These are phyloP conservation scores for Malthinus seriepunctatus DNA, from an alignment of 2,888 invertebrate genomes.

Conservation along the genomic window DNA sequence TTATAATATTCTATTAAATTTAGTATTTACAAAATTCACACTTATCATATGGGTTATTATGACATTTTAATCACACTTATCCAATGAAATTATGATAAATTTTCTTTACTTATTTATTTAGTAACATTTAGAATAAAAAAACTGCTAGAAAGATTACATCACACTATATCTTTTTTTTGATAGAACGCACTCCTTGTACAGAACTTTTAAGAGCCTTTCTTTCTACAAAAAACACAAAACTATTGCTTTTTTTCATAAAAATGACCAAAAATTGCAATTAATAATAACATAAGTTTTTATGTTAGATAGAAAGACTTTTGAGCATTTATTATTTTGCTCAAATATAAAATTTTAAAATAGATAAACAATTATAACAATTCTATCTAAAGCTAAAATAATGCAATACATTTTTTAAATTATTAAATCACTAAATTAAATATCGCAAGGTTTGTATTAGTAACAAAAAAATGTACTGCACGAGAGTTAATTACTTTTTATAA, in stretches of 20 bases:
- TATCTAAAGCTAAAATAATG: slow-evolving; percentile 15
- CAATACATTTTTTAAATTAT: slow-evolving; percentile 9
- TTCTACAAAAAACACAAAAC: no score
- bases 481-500: slow-evolving; percentile 11
- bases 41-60: slow-evolving; percentile 41
- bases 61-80: slow-evolving; percentile 37
- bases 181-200: background rate
- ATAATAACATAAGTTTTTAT: slow-evolving; percentile 4
- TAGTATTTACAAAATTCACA: slow-evolving; percentile 53
- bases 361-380: slow-evolving; percentile 29
- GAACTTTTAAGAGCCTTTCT: background rate
- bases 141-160: slow-evolving; percentile 8
- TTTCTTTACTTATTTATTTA: slow-evolving; percentile 16
- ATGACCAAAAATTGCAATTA: background rate
- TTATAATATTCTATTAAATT: slow-evolving; percentile 47
- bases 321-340: background rate
- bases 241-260: no score
- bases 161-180: slow-evolving; percentile 1
- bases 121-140: slow-evolving; percentile 24
- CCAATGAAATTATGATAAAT: slow-evolving; percentile 21
- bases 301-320: slow-evolving; percentile 1
- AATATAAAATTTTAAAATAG: slow-evolving; percentile 27
- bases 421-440: background rate
- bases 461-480: slow-evolving; percentile 14
- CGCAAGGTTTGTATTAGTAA: background rate